A percentile compares a stretch with the other conserved stretches of the same genome.
These are phyloP conservation scores for Taphrorychus bicolor DNA, from an alignment of 2,888 invertebrate species.

Conservation along the genomic window DNA sequence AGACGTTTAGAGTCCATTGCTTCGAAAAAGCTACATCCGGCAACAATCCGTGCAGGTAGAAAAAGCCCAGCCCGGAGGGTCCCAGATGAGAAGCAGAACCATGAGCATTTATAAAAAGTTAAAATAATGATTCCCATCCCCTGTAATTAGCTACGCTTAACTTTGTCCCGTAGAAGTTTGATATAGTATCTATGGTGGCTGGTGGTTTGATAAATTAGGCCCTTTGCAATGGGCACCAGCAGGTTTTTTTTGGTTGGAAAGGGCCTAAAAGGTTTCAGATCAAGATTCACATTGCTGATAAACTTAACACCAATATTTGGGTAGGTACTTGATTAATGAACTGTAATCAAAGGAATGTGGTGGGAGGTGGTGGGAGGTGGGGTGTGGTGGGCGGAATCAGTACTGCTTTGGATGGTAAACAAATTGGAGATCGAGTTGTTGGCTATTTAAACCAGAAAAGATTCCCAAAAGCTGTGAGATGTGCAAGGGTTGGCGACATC, in stretches of 20 bases:
- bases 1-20: background rate
- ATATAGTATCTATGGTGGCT: slow-evolving; percentile 28
- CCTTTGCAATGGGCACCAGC: slow-evolving; percentile 4
- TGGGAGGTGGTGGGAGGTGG: too few species aligned
- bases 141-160: slow-evolving; percentile 38
- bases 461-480: too few species aligned
- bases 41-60: slow-evolving; percentile 22
- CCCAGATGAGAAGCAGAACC: background rate
- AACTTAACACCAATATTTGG: too few species aligned
- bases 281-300: too few species aligned
- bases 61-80: slow-evolving; percentile 3
- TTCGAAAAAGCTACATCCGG: background rate
- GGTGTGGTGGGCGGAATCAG: too few species aligned
- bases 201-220: slow-evolving; percentile 39
- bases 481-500: too few species aligned
- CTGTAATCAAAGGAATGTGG: too few species aligned
- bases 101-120: slow-evolving; percentile 37
- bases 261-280: too few species aligned
- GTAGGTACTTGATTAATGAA: too few species aligned
- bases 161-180: slow-evolving; percentile 35
- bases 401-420: too few species aligned
- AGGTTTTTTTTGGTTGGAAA: background rate
- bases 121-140: slow-evolving; percentile 39
- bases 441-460: too few species aligned
- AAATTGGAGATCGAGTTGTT: too few species aligned